phyloP scores from a whole-genome alignment of 2,113 vertebrate genomes.

The Ceratotherium simum region DNA sequence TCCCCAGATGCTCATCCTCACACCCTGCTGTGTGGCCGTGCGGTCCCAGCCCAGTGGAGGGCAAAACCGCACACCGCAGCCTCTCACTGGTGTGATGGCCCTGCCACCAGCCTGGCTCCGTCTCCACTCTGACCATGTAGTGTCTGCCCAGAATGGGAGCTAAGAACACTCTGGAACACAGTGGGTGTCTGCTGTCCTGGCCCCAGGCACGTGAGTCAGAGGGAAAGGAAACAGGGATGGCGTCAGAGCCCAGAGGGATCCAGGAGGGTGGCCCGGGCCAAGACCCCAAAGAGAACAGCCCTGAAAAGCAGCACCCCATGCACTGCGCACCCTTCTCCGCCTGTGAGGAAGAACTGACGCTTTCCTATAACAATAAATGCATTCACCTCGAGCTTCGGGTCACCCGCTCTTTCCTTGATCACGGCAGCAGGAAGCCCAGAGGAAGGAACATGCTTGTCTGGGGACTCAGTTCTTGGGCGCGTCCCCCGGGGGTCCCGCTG shows the following conservation, averaged over 20 bases:
- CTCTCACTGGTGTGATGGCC: neutral
- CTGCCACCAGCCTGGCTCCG: neutral
- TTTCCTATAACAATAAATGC: neutral
- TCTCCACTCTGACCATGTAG: neutral
- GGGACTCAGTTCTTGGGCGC: rapidly evolving
- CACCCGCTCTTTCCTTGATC: neutral
- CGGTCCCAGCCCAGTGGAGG: neutral
- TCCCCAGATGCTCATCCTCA: neutral
- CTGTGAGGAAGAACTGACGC: neutral
- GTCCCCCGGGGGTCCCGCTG: too few relatives aligned
- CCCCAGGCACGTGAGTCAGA: neutral
- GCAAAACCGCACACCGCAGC: neutral
- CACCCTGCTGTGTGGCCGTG: neutral
- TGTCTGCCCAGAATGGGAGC: too few relatives aligned
- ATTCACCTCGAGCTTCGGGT: neutral
- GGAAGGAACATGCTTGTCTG: neutral
- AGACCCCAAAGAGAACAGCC: neutral
- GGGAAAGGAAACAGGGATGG: neutral
- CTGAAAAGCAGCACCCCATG: neutral
- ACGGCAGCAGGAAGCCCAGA: neutral
- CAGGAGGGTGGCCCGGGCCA: neutral
- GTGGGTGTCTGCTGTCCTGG: neutral
- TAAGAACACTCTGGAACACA: neutral
- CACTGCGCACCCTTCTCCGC: neutral
- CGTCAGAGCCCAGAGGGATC: neutral